Evolutionary conservation across 2,888 invertebrate species (phyloP).

Genomic region (Timandra comae): DNA sequence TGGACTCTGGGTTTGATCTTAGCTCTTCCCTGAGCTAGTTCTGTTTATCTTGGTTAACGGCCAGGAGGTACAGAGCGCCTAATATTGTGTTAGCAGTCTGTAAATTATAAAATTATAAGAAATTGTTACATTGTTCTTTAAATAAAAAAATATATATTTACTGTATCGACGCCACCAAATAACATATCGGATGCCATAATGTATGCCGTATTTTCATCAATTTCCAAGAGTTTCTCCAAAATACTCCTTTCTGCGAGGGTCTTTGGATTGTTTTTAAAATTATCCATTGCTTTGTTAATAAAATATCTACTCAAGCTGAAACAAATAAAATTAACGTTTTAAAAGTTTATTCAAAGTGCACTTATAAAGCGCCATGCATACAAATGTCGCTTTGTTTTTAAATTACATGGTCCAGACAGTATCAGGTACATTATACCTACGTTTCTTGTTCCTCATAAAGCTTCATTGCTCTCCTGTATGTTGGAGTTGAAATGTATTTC

Average conservation of each 20-base stretch:
- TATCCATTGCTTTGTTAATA: conserved; percentile 31
- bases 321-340: too few species aligned
- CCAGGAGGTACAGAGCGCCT: conserved; percentile 76
- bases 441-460: conserved; percentile 41
- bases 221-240: conserved; percentile 75
- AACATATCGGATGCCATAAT: conserved; percentile 81
- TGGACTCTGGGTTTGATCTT: conserved; percentile 24
- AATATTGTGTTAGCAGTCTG: conserved; percentile 77
- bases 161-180: conserved; percentile 81
- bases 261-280: conserved; percentile 18
- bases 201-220: conserved; percentile 74
- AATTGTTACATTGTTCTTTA: too few species aligned
- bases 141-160: too few species aligned
- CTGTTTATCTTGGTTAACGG: conserved; percentile 79
- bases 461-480: conserved; percentile 42
- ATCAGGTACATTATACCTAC: too few species aligned
- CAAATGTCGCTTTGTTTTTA: too few species aligned
- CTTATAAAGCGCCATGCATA: too few species aligned
- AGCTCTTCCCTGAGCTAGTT: conserved; percentile 77
- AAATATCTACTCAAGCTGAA: conserved; percentile 32
- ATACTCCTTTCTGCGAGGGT: conserved; percentile 62
- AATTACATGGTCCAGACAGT: too few species aligned
- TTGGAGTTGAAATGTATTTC: conserved; percentile 37
- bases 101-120: conserved; percentile 14
- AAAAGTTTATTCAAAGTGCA: too few species aligned